Conservation (phyloP, 2,888 invertebrate genomes). For the Pimpla rufipes region DNA sequence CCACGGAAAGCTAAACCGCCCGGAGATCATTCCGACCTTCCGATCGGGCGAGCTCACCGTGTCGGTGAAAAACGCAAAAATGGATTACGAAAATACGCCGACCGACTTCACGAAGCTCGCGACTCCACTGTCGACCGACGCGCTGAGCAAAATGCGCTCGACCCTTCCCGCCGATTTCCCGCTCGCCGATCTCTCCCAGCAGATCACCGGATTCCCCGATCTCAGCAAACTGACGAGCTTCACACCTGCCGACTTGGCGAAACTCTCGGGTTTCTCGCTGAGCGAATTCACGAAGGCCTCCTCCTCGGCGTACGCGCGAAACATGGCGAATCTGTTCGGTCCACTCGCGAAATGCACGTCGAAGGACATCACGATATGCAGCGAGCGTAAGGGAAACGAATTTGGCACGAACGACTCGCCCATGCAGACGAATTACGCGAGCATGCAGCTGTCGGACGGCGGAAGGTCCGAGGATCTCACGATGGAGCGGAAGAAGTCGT, state of each 20-base stretch:
- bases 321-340: slow-evolving; percentile 83
- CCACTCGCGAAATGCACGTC: slow-evolving; percentile 79
- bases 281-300: slow-evolving; percentile 82
- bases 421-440: slow-evolving; percentile 71
- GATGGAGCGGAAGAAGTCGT: slow-evolving; percentile 63
- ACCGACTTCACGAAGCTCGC: slow-evolving; percentile 80
- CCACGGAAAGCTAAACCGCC: slow-evolving; percentile 65
- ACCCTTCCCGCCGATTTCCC: slow-evolving; percentile 79
- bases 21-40: slow-evolving; percentile 81
- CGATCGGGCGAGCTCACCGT: slow-evolving; percentile 83
- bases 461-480: slow-evolving; percentile 64
- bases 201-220: slow-evolving; percentile 82
- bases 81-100: slow-evolving; percentile 80
- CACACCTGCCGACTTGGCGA: slow-evolving; percentile 82
- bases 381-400: slow-evolving; percentile 68
- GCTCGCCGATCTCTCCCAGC: slow-evolving; percentile 81
- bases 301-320: slow-evolving; percentile 81
- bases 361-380: slow-evolving; percentile 74
- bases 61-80: slow-evolving; percentile 82
- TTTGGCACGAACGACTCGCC: slow-evolving; percentile 74
- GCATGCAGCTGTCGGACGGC: slow-evolving; percentile 41
- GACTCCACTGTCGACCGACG: slow-evolving; percentile 75
- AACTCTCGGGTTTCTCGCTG: slow-evolving; percentile 82
- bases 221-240: slow-evolving; percentile 82
- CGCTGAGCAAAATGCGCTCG: slow-evolving; percentile 74